Conservation (phyloP, 2,888 invertebrate genomes). For the Cephonodes hylas region DNA sequence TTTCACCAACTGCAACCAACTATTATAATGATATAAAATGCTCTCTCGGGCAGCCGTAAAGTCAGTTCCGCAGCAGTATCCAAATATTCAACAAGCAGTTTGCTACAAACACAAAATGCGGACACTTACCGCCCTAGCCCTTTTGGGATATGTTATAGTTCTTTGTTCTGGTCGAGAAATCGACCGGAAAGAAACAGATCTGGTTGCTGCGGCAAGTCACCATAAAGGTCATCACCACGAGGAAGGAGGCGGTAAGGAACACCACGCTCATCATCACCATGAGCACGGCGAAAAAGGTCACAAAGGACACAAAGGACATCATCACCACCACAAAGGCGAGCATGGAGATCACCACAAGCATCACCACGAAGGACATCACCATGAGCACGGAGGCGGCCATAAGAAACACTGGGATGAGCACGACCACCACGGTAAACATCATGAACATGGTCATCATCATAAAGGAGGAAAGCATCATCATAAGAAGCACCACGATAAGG, state of each 20-base stretch:
- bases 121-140: conserved; percentile 70
- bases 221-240: conserved; percentile 80
- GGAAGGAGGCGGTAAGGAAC: conserved; percentile 85
- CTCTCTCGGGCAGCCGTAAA: conserved; percentile 50
- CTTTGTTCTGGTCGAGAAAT: conserved; percentile 63
- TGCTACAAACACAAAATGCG: conserved; percentile 52
- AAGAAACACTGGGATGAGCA: conserved; percentile 89
- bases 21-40: conserved; percentile 74
- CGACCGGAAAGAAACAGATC: conserved; percentile 59
- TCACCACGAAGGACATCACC: conserved; percentile 87
- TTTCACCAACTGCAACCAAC: conserved; percentile 73
- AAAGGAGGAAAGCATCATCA: conserved; percentile 90
- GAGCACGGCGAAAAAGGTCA: conserved; percentile 88
- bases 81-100: conserved; percentile 59
- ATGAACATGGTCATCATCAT: conserved; percentile 88
- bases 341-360: conserved; percentile 89
- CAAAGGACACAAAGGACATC: conserved; percentile 88
- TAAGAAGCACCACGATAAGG: conserved; percentile 92
- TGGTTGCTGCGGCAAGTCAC: conserved; percentile 76
- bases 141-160: conserved; percentile 60
- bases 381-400: conserved; percentile 89
- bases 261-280: conserved; percentile 85
- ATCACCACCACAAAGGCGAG: conserved; percentile 89
- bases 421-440: conserved; percentile 88
- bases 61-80: conserved; percentile 66